Base-by-base conservation (phyloP, 2,888 invertebrate genomes). In the Unio delphinus region DNA sequence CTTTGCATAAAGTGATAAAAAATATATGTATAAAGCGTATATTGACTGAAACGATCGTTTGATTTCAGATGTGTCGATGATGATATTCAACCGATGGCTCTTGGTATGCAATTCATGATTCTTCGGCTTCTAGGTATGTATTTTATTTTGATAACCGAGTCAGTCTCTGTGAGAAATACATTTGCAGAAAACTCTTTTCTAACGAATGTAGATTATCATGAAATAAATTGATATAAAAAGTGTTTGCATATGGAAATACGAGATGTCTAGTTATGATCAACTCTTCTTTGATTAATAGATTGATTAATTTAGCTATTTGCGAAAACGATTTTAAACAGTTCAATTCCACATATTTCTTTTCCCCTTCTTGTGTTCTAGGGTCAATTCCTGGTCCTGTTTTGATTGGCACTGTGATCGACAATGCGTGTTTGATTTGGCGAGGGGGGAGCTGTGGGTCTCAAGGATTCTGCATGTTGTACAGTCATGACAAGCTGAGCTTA, bases 381-480 rank as follows among this genome's bases (percentile, higher is more conserved):
- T 81, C 82, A 23, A 83, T 86, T 55, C 86, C 85, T 0, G 85
- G 84, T 20, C 85, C 85, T 1, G 72, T 86, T n/a, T 34, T 84
- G 57, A 78, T 86, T n/a, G 86, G 86, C 20, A 72, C 76, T 60
- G 80, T 84, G 34, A 79, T 86, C 63, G 86, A 86, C 70, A 59
- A 64, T 18, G 73, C 83, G 18, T 86, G 86, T 73, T 64, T 76
- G 59, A 67, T 86, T 8, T 86, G 83, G 84, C 68, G 66, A 11
- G 75, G 73, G 7, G 69, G 68, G 7, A 65, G 73, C 4, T 81
- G 81, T 62, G 78, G 73, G 15, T 64, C 70, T 0, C 66, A 73
- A 3, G 72, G 75, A n/a, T 75, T 73, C 65, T 86, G 86, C 67
- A 67, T 83, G 28, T 64, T 81, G 67, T 86, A 86, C 68, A 80